phyloP scores from a whole-genome alignment of 1,140 invertebrate genomes.

The Macrostomum lignano region DNA sequence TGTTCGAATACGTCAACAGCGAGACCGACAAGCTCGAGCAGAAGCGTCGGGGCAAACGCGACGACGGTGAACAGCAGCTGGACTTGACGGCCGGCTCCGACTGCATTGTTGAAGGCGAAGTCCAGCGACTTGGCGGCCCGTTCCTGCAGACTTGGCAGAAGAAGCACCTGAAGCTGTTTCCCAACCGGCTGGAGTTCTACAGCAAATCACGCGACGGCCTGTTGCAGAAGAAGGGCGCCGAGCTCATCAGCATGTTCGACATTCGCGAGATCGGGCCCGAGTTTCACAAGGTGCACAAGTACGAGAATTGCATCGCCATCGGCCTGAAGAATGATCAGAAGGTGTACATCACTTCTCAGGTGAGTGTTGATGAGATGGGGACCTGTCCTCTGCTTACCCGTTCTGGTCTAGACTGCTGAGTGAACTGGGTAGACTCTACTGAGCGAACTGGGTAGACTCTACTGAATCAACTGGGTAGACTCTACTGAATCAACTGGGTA shows the following conservation, averaged over 20 bases:
- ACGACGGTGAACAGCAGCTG: too few species aligned
- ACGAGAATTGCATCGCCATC: conserved; percentile 25
- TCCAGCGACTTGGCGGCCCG: conserved; percentile 86
- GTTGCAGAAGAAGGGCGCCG: conserved; percentile 20
- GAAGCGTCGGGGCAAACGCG: too few species aligned
- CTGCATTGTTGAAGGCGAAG: conserved; percentile 92
- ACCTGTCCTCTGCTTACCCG: conserved; percentile 2
- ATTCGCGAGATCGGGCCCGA: conserved; percentile 24
- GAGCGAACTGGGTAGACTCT: too few species aligned
- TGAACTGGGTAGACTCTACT: too few species aligned
- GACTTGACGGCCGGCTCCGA: too few species aligned
- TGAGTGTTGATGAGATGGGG: conserved; percentile 11
- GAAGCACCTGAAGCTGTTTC: conserved; percentile 30
- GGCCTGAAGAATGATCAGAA: conserved; percentile 23
- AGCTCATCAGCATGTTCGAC: conserved; percentile 26
- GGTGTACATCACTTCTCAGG: conserved; percentile 23
- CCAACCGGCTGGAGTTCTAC: conserved; percentile 44
- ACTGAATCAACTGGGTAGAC: too few species aligned
- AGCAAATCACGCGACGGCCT: conserved; percentile 26
- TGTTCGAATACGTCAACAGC: conserved; percentile 85
- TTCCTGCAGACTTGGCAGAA: conserved; percentile 36
- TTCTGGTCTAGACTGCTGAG: too few species aligned
- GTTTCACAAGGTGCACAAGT: conserved; percentile 28
- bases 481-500: too few species aligned
- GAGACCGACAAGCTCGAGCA: conserved; percentile 45